Percentiles rank a stretch among this genome's conserved stretches.
Evolutionary conservation across 2,797 vertebrate species (phyloP).

Genomic region (Botia almorhae): DNA sequence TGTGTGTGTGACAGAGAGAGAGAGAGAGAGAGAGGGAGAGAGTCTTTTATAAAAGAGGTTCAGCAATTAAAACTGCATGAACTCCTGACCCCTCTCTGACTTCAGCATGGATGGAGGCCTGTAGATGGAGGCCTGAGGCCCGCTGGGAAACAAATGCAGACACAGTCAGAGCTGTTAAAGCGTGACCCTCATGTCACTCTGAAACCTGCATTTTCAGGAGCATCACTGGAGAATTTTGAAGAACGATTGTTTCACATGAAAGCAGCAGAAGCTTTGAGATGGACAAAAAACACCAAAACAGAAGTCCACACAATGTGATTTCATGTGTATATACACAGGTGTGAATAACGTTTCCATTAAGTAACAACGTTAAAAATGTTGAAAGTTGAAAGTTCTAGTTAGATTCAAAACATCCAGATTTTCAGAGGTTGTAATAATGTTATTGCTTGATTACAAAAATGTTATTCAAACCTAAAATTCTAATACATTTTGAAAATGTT

Average conservation of each 20-base stretch:
- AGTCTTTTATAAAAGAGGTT: slow-evolving; percentile 27
- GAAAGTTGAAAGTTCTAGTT: too few relatives aligned
- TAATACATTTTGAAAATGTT: too few relatives aligned
- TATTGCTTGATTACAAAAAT: too few relatives aligned
- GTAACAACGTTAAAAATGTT: too few relatives aligned
- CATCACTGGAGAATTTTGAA: background rate
- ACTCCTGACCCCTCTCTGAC: slow-evolving; percentile 75
- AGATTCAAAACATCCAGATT: too few relatives aligned
- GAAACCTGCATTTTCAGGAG: background rate
- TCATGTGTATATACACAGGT: background rate
- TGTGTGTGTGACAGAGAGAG: background rate
- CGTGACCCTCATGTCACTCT: background rate
- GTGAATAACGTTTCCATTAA: background rate
- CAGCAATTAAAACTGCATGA: slow-evolving; percentile 78
- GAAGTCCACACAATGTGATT: background rate
- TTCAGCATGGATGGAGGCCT: slow-evolving; percentile 38
- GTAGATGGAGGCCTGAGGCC: slow-evolving; percentile 1
- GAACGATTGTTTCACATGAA: background rate
- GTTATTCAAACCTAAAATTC: too few relatives aligned
- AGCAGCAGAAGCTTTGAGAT: background rate
- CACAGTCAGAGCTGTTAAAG: slow-evolving; percentile 8
- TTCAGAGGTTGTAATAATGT: too few relatives aligned
- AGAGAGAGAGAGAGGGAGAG: background rate
- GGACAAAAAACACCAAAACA: background rate
- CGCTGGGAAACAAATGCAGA: slow-evolving; percentile 26